Evolutionary conservation across 1,140 invertebrate genomes (phyloP), one percentile per base, ranked within the genome.

Genomic region (Pseudomyrmex sp.): DNA sequence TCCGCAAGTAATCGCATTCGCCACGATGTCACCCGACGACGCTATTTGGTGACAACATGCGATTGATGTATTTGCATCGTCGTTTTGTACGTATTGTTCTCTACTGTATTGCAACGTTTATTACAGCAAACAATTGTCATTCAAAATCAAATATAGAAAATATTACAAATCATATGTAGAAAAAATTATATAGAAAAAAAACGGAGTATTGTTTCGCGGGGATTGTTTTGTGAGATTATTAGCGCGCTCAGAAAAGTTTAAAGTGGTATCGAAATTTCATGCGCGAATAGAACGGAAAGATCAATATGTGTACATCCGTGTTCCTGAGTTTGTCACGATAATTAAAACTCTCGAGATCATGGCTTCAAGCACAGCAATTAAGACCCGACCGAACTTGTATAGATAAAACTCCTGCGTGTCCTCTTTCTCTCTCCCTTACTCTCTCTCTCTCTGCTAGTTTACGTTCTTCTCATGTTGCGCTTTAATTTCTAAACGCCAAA

Each of bases 281-380:
- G 13, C 46, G n/a, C n/a, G 10, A 75, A 13, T 12, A 3, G n/a
- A 65, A 65, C 1, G 2, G 0, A 23, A 12, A 48, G 20, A 10
- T 44, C 26, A 58, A 56, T 26, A 10, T 7, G 13, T 44, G 23
- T 44, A 56, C 9, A 54, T 66, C 10, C 12, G 50, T 20, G 15
- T 20, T 9, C 56, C 48, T 44, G 2, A 77, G 54, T 56, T 44
- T 44, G 46, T 76, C 5, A n/a, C 8, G 23, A 44, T 54, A 54
- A 13, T 66, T 77, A 44, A 76, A 77, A 9, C 12, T 77, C 10
- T 68, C 18, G 23, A 66, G 18, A 54, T 66, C 3, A 48, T 35
- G 52, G 7, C 12, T 66, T 54, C 12, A 44, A 66, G 12, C 12
- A 44, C n/a, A 66, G 26, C 10, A 76, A 66, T 76, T 76, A 76